A percentile compares a stretch with the other conserved stretches of the same genome.
These are phyloP conservation scores for Drosophila anomalata DNA, from an alignment of 2,888 invertebrate species.

Conservation along the genomic window DNA sequence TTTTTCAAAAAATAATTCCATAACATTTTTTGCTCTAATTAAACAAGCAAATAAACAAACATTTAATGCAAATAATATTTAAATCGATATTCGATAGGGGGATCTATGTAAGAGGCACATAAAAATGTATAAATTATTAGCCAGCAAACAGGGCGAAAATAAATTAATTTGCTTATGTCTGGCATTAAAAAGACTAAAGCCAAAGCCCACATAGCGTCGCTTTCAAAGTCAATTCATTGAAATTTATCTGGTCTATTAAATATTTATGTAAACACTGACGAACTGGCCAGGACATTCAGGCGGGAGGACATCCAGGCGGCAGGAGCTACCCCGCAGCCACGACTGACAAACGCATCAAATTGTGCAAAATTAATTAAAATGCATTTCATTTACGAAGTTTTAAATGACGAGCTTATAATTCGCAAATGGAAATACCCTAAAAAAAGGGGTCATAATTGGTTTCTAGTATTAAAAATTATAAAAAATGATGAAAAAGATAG, in stretches of 20 bases:
- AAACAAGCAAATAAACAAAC: constrained; percentile 26
- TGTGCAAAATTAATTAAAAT: constrained; percentile 74
- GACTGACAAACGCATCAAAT: constrained; percentile 57
- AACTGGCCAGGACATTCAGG: constrained; percentile 12
- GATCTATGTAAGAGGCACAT: neutral
- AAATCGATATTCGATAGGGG: constrained; percentile 10
- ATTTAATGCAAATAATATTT: constrained; percentile 24
- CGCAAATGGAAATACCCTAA: constrained; percentile 6
- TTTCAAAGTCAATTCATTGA: constrained; percentile 64
- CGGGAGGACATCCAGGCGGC: neutral
- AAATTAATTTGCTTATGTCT: constrained; percentile 51
- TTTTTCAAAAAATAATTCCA: neutral
- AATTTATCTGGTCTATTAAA: constrained; percentile 74
- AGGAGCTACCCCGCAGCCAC: constrained; percentile 17
- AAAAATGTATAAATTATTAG: constrained; percentile 37
- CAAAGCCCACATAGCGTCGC: constrained; percentile 6
- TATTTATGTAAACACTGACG: constrained; percentile 70
- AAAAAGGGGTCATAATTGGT: neutral
- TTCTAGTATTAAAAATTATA: too few species aligned
- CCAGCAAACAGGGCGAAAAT: constrained; percentile 23
- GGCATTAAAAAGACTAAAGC: constrained; percentile 45
- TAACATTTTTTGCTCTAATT: constrained; percentile 25
- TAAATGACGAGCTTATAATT: neutral
- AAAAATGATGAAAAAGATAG: neutral
- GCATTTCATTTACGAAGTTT: constrained; percentile 77